Percentiles rank a stretch among this genome's conserved stretches.
Evolutionary conservation across 2,888 invertebrate genomes (phyloP).

Genomic region (Sarcophaga variegata): DNA sequence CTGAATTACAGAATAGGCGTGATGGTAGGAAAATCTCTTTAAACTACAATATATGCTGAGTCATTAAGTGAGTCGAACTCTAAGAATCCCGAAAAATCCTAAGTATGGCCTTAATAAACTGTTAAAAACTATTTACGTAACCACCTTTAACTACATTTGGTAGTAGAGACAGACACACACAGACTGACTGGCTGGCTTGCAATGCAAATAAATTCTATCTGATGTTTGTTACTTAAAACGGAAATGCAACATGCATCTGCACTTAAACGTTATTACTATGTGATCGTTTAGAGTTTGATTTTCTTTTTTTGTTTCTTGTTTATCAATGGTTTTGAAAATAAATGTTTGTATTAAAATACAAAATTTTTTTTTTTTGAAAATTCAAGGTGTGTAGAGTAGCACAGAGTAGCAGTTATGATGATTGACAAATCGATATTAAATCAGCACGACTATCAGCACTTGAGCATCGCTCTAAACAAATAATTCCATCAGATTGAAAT

Average conservation of each 20-base stretch:
- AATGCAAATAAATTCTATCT: conserved; percentile 27
- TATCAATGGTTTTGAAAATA: neutral
- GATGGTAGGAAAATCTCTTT: too few relatives aligned
- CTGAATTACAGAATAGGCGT: too few relatives aligned
- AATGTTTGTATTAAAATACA: neutral
- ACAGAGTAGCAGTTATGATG: too few relatives aligned
- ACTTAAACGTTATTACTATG: neutral
- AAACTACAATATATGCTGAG: too few relatives aligned
- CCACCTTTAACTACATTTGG: neutral
- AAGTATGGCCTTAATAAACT: neutral
- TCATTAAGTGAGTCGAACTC: too few relatives aligned
- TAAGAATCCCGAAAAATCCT: neutral
- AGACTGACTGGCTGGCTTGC: neutral
- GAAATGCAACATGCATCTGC: neutral
- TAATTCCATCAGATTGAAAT: too few relatives aligned
- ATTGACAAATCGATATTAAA: too few relatives aligned
- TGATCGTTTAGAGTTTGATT: neutral
- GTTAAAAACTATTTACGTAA: neutral
- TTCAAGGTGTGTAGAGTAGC: too few relatives aligned
- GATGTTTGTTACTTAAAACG: neutral
- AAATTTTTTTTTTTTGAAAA: neutral
- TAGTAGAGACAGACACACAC: neutral
- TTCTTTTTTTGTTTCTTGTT: too few relatives aligned
- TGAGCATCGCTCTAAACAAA: too few relatives aligned
- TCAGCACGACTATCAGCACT: too few relatives aligned